Conservation (phyloP, 2,888 invertebrate genomes). For the Dicyrtoma fusca region DNA sequence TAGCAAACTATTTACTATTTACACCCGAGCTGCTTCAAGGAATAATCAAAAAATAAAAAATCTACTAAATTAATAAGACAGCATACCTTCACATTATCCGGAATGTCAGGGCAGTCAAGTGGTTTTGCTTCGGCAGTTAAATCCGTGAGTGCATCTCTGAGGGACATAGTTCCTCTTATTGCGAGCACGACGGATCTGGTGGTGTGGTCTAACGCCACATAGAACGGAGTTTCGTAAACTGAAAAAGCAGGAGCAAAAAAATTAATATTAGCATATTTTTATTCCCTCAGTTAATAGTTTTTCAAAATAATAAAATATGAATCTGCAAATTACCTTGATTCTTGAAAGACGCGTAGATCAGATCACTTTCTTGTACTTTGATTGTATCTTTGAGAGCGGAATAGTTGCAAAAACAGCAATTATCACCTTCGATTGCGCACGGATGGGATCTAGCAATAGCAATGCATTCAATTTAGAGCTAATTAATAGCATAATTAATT, state of each 20-base stretch:
- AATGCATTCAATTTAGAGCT: not conserved
- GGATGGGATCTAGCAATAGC: conserved; percentile 60
- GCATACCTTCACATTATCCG: conserved; percentile 67
- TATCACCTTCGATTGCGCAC: conserved; percentile 78
- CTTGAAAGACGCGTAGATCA: conserved; percentile 83
- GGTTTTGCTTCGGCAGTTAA: conserved; percentile 75
- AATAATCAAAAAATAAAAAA: no score
- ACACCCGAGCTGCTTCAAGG: no score
- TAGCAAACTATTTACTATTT: no score
- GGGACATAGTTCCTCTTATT: conserved; percentile 82
- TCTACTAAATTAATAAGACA: no score
- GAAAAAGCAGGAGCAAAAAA: not conserved
- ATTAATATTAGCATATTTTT: not conserved
- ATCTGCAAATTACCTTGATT: conserved; percentile 64
- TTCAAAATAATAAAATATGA: not conserved
- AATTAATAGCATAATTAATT: conserved; percentile 2
- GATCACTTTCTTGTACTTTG: conserved; percentile 74
- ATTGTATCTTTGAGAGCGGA: conserved; percentile 82
- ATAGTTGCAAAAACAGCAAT: conserved; percentile 85
- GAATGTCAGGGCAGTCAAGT: conserved; percentile 72
- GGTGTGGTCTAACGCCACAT: conserved; percentile 81
- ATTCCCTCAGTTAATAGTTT: not conserved
- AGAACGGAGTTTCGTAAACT: conserved; percentile 75
- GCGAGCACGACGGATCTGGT: conserved; percentile 79
- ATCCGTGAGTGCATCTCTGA: conserved; percentile 86